Evolutionary conservation across 2,797 vertebrate species (phyloP), one percentile per base, ranked within the genome.

Genomic region (Pseudomugil tenellus): DNA sequence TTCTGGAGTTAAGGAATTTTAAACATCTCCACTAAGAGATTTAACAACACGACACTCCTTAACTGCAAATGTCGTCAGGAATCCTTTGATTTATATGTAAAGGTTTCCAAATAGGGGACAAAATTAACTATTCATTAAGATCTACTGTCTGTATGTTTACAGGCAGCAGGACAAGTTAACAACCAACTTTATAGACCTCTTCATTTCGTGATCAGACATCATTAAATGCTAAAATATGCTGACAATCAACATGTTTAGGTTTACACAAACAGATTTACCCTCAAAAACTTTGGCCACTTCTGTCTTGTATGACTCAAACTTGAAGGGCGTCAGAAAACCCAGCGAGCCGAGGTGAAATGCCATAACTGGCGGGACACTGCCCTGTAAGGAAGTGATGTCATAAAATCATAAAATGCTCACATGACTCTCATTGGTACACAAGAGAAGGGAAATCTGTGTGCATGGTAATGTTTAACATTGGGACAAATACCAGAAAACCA

Each of bases 241-340:
- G 6, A 29, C 29, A 29, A 29, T 16, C n/a, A 0, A 28, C 59
- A 13, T 6, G 25, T 23, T 28, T 2, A 6, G 21, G 32, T 61
- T 60, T n/a, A n/a, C n/a, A n/a, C n/a, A n/a, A n/a, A n/a, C n/a
- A n/a, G n/a, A n/a, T n/a, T n/a, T 77, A 94, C 94, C 94, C 92
- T 94, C 94, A 67, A 95, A 94, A 28, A 95, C 94, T 88, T 95
- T 95, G 69, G 92, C 91, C 72, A 95, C 92, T 83, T 95, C 94
- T 0, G 91, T 93, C 72, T 91, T 94, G 83, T 94, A 95, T 0
- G 95, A 94, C 28, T 95, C 95, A 71, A 95, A 95, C 77, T 93
- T 95, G 84, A 95, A 95, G 3, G 94, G 94, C 0, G 94, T 95
- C 67, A 95, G 89, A 76, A 95, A 95, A 8, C 94, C 94, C 41